Evolutionary conservation across 2,888 invertebrate genomes (phyloP).

Genomic region (Nephrotoma guestfalica): DNA sequence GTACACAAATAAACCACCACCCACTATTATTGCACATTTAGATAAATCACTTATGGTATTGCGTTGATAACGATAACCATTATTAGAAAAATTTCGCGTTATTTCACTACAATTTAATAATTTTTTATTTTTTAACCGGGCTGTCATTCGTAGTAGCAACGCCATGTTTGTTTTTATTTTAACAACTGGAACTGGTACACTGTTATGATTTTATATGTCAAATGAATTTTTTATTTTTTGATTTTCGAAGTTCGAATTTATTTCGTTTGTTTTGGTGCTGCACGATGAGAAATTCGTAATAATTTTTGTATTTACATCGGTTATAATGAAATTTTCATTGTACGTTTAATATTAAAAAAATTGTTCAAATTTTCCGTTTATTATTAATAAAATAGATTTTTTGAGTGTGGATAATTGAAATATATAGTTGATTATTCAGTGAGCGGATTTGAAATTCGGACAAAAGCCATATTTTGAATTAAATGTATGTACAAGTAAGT

Average conservation of each 20-base stretch:
- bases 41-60: background rate
- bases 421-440: too few relatives aligned
- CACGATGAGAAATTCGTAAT: background rate
- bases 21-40: background rate
- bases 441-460: too few relatives aligned
- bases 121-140: conserved; percentile 1
- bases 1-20: conserved; percentile 1
- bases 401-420: too few relatives aligned
- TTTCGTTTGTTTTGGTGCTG: background rate
- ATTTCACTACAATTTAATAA: conserved; percentile 1
- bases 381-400: too few relatives aligned
- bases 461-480: too few relatives aligned
- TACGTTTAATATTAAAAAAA: too few relatives aligned
- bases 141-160: background rate
- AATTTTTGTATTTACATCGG: background rate
- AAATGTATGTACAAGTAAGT: too few relatives aligned
- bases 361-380: too few relatives aligned
- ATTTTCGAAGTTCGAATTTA: background rate
- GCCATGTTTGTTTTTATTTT: conserved; percentile 4
- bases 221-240: background rate
- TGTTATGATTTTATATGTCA: background rate
- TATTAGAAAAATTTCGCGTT: background rate
- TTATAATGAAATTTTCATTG: background rate
- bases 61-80: background rate
- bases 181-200: background rate